phyloP scores from a whole-genome alignment of 2,888 invertebrate genomes.

The Hartigia nigra region DNA sequence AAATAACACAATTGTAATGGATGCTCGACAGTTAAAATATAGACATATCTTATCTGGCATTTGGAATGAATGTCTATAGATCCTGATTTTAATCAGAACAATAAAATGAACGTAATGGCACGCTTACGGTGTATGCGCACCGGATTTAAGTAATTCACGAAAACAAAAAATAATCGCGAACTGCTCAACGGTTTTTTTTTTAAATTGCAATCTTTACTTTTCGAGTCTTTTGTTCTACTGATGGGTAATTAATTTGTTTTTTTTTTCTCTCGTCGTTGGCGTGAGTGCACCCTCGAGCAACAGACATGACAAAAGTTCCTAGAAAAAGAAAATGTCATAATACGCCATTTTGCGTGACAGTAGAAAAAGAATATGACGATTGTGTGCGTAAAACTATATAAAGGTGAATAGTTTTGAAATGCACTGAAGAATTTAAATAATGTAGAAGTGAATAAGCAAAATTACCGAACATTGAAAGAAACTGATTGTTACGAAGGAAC shows the following conservation, averaged over 20 bases:
- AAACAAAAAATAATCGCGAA: neutral
- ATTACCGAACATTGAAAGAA: neutral
- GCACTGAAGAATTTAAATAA: neutral
- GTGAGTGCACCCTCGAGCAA: conserved; percentile 1
- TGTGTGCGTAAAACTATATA: neutral
- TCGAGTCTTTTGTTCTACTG: neutral
- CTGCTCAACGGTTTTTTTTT: neutral
- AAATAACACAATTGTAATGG: neutral
- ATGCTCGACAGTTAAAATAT: neutral
- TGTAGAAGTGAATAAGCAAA: neutral
- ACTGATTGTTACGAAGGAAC: neutral
- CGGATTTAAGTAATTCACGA: neutral
- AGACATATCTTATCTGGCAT: neutral
- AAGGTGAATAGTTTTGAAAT: conserved; percentile 7
- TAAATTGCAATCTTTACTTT: neutral
- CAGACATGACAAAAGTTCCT: conserved; percentile 21
- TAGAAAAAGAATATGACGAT: conserved; percentile 9
- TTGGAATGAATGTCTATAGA: neutral
- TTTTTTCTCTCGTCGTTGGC: neutral
- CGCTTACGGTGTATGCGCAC: neutral
- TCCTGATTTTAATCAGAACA: neutral
- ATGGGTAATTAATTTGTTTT: neutral
- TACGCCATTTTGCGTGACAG: conserved; percentile 9
- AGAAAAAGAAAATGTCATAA: neutral
- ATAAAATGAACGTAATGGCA: neutral